phyloP scores from a whole-genome alignment of 2,113 vertebrate genomes.

The rat (Rattus norvegicus) region GRCr8 NC_086030.1:12220501-12221000 shows the following conservation, averaged over 20 bases:
- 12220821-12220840: neutral
- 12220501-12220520: neutral
- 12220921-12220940: too few species aligned
- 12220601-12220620: neutral
- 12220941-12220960: too few species aligned
- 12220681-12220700: neutral
- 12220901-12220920: too few species aligned
- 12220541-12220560: neutral
- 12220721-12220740: neutral
- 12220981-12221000: too few species aligned
- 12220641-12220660: neutral
- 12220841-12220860: neutral
- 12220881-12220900: neutral
- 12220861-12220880: neutral
- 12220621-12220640: neutral
- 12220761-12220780: neutral
- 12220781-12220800: neutral
- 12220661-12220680: neutral
- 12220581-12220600: neutral
- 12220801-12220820: neutral
- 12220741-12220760: neutral
- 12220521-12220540: neutral
- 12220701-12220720: too few species aligned
- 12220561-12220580: neutral
- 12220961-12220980: neutral